Percentiles rank a stretch among this genome's conserved stretches.
Evolutionary conservation across 2,113 vertebrate species (phyloP).

Genomic region (Numenius arquata): DNA sequence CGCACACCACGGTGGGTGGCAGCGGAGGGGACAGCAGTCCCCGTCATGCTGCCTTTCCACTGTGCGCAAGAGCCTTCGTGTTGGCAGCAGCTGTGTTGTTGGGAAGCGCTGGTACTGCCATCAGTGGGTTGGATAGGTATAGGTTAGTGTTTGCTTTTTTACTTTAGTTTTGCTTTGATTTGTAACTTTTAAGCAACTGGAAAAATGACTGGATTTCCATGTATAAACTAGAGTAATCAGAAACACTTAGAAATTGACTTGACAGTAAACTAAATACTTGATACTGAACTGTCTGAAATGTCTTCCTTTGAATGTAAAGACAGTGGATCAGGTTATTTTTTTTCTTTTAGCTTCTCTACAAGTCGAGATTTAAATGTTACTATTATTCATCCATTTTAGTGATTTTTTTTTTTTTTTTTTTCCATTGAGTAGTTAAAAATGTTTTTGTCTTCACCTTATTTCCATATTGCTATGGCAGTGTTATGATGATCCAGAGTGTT

Average conservation of each 20-base stretch:
- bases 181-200: background rate
- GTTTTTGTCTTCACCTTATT: background rate
- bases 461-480: background rate
- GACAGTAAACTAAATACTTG: background rate
- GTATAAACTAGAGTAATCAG: background rate
- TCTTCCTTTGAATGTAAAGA: background rate
- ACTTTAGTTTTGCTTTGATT: background rate
- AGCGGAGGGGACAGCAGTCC: fast-evolving
- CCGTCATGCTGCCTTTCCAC: background rate
- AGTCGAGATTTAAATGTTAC: background rate
- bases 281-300: background rate
- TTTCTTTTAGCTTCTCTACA: background rate
- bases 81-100: background rate
- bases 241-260: background rate
- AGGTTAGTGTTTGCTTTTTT: background rate
- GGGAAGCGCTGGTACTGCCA: background rate
- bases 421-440: background rate
- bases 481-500: background rate
- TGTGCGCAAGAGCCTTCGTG: fast-evolving
- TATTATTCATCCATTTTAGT: background rate
- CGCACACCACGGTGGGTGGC: fast-evolving
- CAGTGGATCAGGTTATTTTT: background rate
- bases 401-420: background rate
- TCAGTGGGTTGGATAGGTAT: background rate
- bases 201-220: background rate